Percentiles rank a stretch among this genome's conserved stretches.
Evolutionary conservation across 2,888 invertebrate genomes (phyloP).

Genomic region (Rhingia campestris): DNA sequence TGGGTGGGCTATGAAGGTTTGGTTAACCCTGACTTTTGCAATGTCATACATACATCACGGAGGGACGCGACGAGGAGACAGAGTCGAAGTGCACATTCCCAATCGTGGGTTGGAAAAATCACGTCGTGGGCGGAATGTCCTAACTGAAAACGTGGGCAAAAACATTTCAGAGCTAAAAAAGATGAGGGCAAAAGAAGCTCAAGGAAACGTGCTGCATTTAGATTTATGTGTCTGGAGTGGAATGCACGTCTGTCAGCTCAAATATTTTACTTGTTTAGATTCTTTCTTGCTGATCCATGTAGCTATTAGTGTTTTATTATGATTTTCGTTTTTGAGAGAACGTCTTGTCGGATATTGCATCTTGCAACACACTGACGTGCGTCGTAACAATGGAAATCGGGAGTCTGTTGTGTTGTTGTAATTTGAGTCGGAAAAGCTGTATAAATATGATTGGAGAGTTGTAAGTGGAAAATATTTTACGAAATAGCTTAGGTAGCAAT

Average conservation of each 20-base stretch:
- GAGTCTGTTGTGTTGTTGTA: no score
- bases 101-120: constrained; percentile 32
- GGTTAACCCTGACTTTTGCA: constrained; percentile 60
- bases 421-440: no score
- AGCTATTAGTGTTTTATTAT: constrained; percentile 22
- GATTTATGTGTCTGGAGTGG: constrained; percentile 39
- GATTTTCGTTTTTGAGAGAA: constrained; percentile 14
- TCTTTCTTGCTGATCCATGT: neutral
- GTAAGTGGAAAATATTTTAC: no score
- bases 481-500: no score
- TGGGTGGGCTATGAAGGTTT: constrained; percentile 14
- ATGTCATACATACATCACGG: constrained; percentile 41
- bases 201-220: constrained; percentile 38
- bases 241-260: constrained; percentile 29
- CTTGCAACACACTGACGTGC: neutral
- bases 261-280: constrained; percentile 20
- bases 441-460: no score
- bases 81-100: neutral
- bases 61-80: neutral
- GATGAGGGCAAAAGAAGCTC: neutral
- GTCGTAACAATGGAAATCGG: no score
- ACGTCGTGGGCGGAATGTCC: constrained; percentile 9
- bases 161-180: neutral
- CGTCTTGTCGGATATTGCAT: neutral
- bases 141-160: constrained; percentile 16